Evolutionary conservation across 92 coral and sea anemone species (phyloP).

Genomic region (Phenganax subtilis): DNA sequence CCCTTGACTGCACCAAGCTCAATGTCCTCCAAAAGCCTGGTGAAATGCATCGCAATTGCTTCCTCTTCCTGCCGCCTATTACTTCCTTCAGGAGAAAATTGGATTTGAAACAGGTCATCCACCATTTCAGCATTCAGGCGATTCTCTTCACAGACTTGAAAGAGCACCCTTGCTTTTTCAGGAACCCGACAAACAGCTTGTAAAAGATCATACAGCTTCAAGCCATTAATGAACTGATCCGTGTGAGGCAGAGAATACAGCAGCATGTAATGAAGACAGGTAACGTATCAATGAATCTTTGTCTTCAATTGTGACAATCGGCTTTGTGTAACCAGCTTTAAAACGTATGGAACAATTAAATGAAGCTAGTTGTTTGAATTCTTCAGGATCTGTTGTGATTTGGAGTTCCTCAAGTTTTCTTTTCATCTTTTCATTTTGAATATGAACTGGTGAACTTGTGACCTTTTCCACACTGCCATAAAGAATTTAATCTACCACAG

Average conservation of each 20-base stretch:
- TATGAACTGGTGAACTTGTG: background rate
- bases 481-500: slow-evolving; percentile 28
- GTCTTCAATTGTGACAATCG: slow-evolving; percentile 25
- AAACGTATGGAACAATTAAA: slow-evolving; percentile 16
- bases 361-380: slow-evolving; percentile 21
- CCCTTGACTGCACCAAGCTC: slow-evolving; percentile 19
- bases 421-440: background rate
- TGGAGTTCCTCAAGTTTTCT: slow-evolving; percentile 18
- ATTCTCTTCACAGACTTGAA: slow-evolving; percentile 8
- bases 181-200: slow-evolving; percentile 8
- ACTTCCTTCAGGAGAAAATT: slow-evolving; percentile 20
- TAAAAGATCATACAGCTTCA: slow-evolving; percentile 5
- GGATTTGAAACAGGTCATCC: slow-evolving; percentile 16
- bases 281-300: background rate
- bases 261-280: slow-evolving; percentile 12
- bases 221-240: slow-evolving; percentile 19
- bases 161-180: slow-evolving; percentile 7
- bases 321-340: slow-evolving; percentile 33
- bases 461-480: slow-evolving; percentile 12
- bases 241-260: slow-evolving; percentile 11
- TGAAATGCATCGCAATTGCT: slow-evolving; percentile 23
- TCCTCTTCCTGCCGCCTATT: slow-evolving; percentile 15
- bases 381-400: slow-evolving; percentile 10
- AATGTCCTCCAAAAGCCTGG: slow-evolving; percentile 28
- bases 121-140: slow-evolving; percentile 22